phyloP scores from a whole-genome alignment of 2,888 invertebrate species.

The Digitonthophagus gazella region DNA sequence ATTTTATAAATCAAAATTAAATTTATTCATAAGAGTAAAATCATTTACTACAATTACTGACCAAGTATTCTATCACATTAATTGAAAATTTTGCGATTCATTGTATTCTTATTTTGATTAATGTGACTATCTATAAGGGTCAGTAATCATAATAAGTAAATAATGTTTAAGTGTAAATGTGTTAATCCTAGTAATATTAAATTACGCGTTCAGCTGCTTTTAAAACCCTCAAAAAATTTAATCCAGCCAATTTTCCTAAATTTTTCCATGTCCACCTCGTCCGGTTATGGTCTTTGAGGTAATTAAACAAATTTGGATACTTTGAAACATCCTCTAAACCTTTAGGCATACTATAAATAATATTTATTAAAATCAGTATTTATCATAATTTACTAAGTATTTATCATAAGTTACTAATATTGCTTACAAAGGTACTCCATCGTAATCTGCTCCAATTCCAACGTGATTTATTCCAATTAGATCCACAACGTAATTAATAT shows the following conservation, averaged over 20 bases:
- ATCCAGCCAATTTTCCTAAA: constrained; percentile 53
- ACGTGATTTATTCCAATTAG: constrained; percentile 54
- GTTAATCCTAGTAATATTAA: no score
- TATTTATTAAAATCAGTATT: neutral
- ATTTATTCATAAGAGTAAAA: no score
- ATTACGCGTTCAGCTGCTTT: constrained; percentile 42
- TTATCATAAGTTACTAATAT: constrained; percentile 30
- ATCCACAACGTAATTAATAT: constrained; percentile 55
- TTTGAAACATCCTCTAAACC: constrained; percentile 70
- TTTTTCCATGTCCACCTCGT: constrained; percentile 50
- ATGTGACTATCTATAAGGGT: neutral
- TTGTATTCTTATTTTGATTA: no score
- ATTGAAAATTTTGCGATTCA: no score
- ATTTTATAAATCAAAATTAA: no score
- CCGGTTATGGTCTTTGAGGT: constrained; percentile 34
- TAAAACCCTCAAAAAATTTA: constrained; percentile 54
- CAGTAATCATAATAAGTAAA: neutral
- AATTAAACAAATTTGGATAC: constrained; percentile 65
- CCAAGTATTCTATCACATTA: no score
- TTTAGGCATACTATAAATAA: constrained; percentile 58
- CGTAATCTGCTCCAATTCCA: constrained; percentile 56
- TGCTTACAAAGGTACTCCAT: constrained; percentile 50
- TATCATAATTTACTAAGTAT: neutral
- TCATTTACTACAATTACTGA: no score
- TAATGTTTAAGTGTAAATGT: no score